These are phyloP conservation scores for Albula glossodonta DNA, from an alignment of 2,113 vertebrate species.

Conservation along the genomic window DNA sequence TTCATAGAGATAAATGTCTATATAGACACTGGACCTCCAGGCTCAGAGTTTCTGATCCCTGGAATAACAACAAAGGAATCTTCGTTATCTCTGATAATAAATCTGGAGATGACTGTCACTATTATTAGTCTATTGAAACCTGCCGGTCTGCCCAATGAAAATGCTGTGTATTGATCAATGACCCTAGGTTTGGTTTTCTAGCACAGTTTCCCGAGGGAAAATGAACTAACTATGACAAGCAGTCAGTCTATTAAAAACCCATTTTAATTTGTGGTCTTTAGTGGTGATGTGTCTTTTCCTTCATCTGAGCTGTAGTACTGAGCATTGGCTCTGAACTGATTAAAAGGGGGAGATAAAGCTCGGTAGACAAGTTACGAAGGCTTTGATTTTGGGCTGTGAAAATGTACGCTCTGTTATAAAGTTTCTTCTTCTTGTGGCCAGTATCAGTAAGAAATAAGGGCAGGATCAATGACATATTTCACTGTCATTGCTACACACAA, in stretches of 20 bases:
- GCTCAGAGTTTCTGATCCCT: no score
- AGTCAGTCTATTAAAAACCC: not conserved
- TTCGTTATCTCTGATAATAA: not conserved
- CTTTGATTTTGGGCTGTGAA: not conserved
- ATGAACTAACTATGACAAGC: not conserved
- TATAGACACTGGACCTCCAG: no score
- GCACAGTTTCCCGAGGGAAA: not conserved
- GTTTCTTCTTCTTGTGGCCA: not conserved
- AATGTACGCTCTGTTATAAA: not conserved
- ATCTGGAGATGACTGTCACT: not conserved
- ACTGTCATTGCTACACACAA: not conserved
- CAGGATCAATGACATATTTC: not conserved
- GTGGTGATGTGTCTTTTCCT: not conserved
- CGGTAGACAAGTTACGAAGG: no score
- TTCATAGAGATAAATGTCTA: no score
- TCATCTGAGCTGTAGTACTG: not conserved
- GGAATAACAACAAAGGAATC: no score
- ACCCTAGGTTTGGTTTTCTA: not conserved
- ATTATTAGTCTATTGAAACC: not conserved
- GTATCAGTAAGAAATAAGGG: not conserved
- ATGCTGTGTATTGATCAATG: not conserved
- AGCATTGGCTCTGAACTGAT: not conserved
- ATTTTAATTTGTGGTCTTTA: not conserved
- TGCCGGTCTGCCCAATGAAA: not conserved
- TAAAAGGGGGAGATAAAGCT: not conserved